Base-by-base conservation (phyloP, 2,888 invertebrate species). In the Phalera bucephala region DNA sequence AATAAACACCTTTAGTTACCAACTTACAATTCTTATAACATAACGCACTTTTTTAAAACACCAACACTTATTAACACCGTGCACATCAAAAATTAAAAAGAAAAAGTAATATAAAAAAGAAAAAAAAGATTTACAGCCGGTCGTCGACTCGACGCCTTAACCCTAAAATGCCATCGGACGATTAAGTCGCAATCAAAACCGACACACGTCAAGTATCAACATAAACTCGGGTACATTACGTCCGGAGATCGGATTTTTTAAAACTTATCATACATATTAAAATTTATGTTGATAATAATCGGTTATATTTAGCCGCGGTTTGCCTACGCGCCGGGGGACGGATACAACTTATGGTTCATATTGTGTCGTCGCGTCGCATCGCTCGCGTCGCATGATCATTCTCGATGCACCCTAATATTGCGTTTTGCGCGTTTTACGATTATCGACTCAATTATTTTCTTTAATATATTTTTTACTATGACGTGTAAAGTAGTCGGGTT, bases 181-280 rank as follows among this genome's bases (percentile, higher is more conserved):
- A 54, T 54, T 52, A 56, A 56, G 53, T 56, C 32, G 49, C 54
- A 45, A 52, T 57, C 52, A 54, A 54, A 43, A 40, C 45, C 40
- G 43, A 33, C 33, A 54, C 44, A 44, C 41, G 50, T 55, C 55
- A 55, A 25, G 42, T 43, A 40, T 39, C 38, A 42, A 45, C 52
- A 58, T 58, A 58, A 58, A 58, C 36, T 45, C 32, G 28, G 25
- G 40, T 38, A 25, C 22, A 29, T 58, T 58, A 58, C 47, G 50
- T 31, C 15, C 15, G 19, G 32, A 36, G 35, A 45, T 40, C 36
- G 36, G 46, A 45, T 50, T 54, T 52, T 54, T 55, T 39, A 0
- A 20, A 52, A 48, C 34, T 45, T 56, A 48, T 50, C 50, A 43
- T 54, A 50, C 30, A 13, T 42, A 45, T 45, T 45, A 36, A 46